A percentile compares a stretch with the other conserved stretches of the same genome.
phyloP scores from a whole-genome alignment of 1,140 invertebrate species.

The Lepidurus arcticus region DNA sequence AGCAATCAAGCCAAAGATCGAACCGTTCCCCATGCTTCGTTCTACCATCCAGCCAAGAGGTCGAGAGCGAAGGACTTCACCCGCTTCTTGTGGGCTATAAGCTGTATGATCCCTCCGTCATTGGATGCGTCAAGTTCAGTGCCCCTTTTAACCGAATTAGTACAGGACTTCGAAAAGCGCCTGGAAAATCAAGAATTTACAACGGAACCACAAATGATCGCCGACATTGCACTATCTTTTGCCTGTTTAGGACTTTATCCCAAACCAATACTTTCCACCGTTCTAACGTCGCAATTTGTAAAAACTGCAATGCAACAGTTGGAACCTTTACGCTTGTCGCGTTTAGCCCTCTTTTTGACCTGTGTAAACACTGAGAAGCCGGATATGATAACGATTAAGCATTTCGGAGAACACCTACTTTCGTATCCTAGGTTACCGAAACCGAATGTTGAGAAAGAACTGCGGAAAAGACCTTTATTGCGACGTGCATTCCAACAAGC shows the following conservation, averaged over 20 bases:
- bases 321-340: neutral
- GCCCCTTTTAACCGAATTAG: neutral
- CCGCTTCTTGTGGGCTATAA: constrained; percentile 26
- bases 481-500: constrained; percentile 7
- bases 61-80: constrained; percentile 29
- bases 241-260: constrained; percentile 29
- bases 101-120: constrained; percentile 9
- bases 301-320: neutral
- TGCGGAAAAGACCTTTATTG: neutral
- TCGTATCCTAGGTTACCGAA: neutral
- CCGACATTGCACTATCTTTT: constrained; percentile 29
- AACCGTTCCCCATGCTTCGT: neutral
- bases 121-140: neutral
- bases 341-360: neutral
- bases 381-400: neutral
- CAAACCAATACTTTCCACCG: neutral
- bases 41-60: constrained; percentile 27
- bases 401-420: neutral
- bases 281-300: neutral
- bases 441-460: neutral
- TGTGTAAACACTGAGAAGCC: neutral
- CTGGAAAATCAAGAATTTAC: constrained; percentile 5
- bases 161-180: constrained; percentile 9
- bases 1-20: neutral
- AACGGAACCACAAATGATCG: neutral